Evolutionary conservation across 2,888 invertebrate genomes (phyloP).

Genomic region (Eubasilissa splendida): DNA sequence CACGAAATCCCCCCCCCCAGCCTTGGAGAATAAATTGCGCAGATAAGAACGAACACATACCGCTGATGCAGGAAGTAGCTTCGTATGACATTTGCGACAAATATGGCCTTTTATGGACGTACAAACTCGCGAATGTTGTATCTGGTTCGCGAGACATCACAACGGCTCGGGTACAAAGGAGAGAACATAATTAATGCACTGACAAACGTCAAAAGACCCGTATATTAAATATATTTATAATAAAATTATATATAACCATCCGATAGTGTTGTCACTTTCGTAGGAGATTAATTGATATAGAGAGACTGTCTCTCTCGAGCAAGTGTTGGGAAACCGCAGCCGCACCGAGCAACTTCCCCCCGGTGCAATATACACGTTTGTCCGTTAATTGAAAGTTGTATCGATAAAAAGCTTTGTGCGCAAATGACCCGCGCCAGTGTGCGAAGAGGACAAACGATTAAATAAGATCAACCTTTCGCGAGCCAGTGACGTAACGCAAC

Average conservation of each 20-base stretch:
- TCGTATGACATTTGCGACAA: constrained; percentile 25
- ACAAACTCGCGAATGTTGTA: constrained; percentile 1
- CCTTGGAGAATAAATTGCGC: not conserved
- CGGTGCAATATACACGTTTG: constrained; percentile 18
- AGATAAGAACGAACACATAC: constrained; percentile 29
- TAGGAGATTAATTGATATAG: not conserved
- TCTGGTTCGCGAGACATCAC: constrained; percentile 15
- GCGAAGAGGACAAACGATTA: too few species aligned
- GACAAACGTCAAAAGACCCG: too few species aligned
- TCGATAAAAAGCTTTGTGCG: constrained; percentile 24
- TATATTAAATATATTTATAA: too few species aligned
- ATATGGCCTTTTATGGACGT: constrained; percentile 20
- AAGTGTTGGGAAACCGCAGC: constrained; percentile 28
- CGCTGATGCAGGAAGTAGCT: constrained; percentile 31
- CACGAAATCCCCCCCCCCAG: not conserved
- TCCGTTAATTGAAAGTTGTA: constrained; percentile 10
- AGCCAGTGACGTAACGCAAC: too few species aligned
- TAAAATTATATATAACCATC: not conserved
- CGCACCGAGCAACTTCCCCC: constrained; percentile 20
- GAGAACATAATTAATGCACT: too few species aligned
- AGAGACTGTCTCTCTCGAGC: not conserved
- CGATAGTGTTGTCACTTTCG: not conserved
- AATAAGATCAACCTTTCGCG: not conserved
- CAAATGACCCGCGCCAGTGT: not conserved
- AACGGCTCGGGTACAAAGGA: not conserved